phyloP scores from a whole-genome alignment of 2,113 vertebrate species.

The Cebidichthys violaceus region DNA sequence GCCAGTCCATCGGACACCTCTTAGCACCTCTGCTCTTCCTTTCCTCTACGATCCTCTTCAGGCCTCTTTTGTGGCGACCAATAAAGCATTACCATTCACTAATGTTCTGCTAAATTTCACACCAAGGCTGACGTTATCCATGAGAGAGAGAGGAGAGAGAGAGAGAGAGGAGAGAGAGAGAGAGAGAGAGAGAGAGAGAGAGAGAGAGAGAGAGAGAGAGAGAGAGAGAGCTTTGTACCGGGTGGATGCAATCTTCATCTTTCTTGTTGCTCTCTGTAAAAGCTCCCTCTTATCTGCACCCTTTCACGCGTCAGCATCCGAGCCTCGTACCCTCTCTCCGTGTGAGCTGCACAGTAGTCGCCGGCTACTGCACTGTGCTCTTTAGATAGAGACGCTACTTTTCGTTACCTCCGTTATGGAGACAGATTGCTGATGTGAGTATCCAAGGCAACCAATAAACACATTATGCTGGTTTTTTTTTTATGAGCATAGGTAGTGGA shows the following conservation, averaged over 20 bases:
- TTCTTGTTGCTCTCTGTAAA: conserved; percentile 49
- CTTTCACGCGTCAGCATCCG: conserved; percentile 66
- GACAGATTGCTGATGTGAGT: background rate
- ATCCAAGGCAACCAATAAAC: background rate
- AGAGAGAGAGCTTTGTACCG: conserved; percentile 7
- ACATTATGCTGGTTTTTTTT: background rate
- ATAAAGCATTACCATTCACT: conserved; percentile 64
- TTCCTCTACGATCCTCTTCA: conserved; percentile 35
- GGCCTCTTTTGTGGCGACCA: conserved; percentile 53
- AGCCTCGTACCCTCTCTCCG: conserved; percentile 36
- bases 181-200: too few relatives aligned
- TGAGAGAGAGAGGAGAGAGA: conserved; percentile 38
- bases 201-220: too few relatives aligned
- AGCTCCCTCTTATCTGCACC: conserved; percentile 66
- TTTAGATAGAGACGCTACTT: conserved; percentile 48
- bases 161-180: too few relatives aligned
- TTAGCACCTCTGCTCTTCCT: background rate
- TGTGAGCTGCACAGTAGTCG: conserved; percentile 59
- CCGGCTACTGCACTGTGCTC: conserved; percentile 51
- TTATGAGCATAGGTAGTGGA: background rate
- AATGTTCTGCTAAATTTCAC: conserved; percentile 78
- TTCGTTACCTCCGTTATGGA: conserved; percentile 19
- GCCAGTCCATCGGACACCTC: conserved; percentile 33
- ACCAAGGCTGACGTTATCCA: conserved; percentile 62
- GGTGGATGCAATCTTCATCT: conserved; percentile 50